Evolutionary conservation across 2,113 vertebrate species (phyloP), one percentile per base, ranked within the genome.

Genomic region (Zapornia atra): DNA sequence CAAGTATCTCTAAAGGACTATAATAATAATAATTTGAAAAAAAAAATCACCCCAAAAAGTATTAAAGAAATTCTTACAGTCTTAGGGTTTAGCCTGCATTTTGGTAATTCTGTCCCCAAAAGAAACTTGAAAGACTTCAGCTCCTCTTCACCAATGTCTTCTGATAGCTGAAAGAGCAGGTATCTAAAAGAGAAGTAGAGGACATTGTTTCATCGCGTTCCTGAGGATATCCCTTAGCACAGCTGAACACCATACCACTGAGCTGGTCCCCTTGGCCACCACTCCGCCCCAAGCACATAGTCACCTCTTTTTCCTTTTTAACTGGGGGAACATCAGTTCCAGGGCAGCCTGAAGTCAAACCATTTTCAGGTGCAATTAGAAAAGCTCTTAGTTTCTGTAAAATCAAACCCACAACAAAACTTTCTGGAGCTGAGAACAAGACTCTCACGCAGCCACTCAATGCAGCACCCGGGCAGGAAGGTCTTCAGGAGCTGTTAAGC

Each of bases 101-200:
- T 98, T 40, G 97, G 44, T 44, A 98, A 90, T 15, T 96, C 21
- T 8, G 72, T 8, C 7, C 2, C 87, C 92, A 98, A 86, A 71
- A 95, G 29, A 80, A 96, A 92, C 75, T 98, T 98, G 60, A 98
- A 96, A 36, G 25, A 25, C 22, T 36, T 83, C 91, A 98, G 51
- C 46, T 98, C 96, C 8, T 12, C 2, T 40, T 73, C 24, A 5
- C 5, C 81, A 34, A 96, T 63, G 1, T 98, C 89, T 92, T 98
- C 97, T 29, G 94, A 95, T 15, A 98, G 91, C 40, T 96, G 86
- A 73, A 96, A 97, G 57, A 98, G 98, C 93, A 98, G 85, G 33
- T 80, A 84, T 31, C 98, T 98, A 68, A 13, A 40, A 63, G 20
- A 91, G 46, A 90, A 69, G 84, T 12, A 12, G 21, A 88, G 79